Percentiles rank a stretch among this genome's conserved stretches.
Evolutionary conservation across 2,888 invertebrate species (phyloP).

Genomic region (Onthophagus sagittarius): DNA sequence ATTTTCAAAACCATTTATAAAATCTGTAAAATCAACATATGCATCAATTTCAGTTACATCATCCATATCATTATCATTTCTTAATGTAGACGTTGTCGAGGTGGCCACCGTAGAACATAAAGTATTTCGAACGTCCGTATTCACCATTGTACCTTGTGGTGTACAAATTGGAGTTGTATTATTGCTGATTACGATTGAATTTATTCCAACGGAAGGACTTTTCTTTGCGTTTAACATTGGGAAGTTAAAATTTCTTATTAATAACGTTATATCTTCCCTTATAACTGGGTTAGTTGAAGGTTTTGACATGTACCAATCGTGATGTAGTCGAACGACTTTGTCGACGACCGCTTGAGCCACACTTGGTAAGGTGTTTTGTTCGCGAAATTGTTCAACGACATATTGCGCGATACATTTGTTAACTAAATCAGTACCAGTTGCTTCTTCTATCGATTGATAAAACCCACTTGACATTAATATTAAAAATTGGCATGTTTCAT

Average conservation of each 20-base stretch:
- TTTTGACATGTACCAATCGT: conserved; percentile 66
- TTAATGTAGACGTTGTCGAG: conserved; percentile 38
- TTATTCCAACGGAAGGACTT: conserved; percentile 53
- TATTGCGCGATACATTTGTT: conserved; percentile 77
- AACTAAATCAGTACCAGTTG: conserved; percentile 71
- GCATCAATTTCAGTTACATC: conserved; percentile 68
- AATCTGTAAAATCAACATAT: conserved; percentile 82
- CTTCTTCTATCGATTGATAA: conserved; percentile 79
- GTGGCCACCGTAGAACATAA: conserved; percentile 43
- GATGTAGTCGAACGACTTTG: conserved; percentile 78
- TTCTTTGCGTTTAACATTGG: conserved; percentile 62
- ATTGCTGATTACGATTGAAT: conserved; percentile 53
- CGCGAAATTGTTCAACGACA: conserved; percentile 77
- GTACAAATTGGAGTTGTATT: background rate
- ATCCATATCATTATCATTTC: conserved; percentile 37
- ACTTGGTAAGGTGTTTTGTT: conserved; percentile 72
- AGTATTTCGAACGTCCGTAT: conserved; percentile 18
- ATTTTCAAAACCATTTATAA: conserved; percentile 67
- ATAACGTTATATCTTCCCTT: conserved; percentile 78
- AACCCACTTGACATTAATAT: conserved; percentile 83
- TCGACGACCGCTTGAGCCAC: conserved; percentile 85
- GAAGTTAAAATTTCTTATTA: conserved; percentile 84
- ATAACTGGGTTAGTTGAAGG: conserved; percentile 51
- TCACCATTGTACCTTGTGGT: conserved; percentile 27
- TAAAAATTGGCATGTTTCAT: conserved; percentile 77